Evolutionary conservation across 2,888 invertebrate species (phyloP).

Genomic region (Drosophila pseudotakahashii): DNA sequence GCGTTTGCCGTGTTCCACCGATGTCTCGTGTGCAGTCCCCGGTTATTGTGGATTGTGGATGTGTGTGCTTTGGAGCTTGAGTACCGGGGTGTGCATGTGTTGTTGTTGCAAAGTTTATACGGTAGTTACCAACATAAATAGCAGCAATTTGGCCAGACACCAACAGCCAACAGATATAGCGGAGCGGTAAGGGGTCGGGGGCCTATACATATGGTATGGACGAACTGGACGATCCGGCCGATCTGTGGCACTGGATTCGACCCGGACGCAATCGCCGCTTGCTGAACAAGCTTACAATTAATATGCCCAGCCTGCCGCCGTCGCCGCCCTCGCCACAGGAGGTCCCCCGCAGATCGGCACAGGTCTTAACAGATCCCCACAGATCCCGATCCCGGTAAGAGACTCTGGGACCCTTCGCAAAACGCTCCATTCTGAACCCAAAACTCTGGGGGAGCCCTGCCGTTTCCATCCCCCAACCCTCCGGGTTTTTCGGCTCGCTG

Average conservation of each 20-base stretch:
- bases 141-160: slow-evolving; percentile 83
- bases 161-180: slow-evolving; percentile 23
- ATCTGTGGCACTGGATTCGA: slow-evolving; percentile 34
- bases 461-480: slow-evolving; percentile 7
- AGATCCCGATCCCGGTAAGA: slow-evolving; percentile 46
- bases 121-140: slow-evolving; percentile 85
- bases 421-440: slow-evolving; percentile 12
- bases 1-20: slow-evolving; percentile 76
- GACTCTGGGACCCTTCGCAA: slow-evolving; percentile 17
- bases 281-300: slow-evolving; percentile 77
- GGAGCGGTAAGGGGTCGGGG: slow-evolving; percentile 3
- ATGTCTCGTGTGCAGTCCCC: slow-evolving; percentile 30
- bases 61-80: neutral
- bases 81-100: slow-evolving; percentile 30
- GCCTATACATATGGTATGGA: neutral
- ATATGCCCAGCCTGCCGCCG: slow-evolving; percentile 66
- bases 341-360: slow-evolving; percentile 51
- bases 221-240: slow-evolving; percentile 13
- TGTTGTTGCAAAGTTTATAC: slow-evolving; percentile 81
- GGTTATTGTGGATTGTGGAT: neutral
- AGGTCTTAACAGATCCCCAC: slow-evolving; percentile 48
- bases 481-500: slow-evolving; percentile 4
- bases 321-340: slow-evolving; percentile 68
- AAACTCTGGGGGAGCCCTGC: slow-evolving; percentile 22
- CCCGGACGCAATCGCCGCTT: slow-evolving; percentile 49